Conservation (phyloP, 2,797 vertebrate genomes). For the Thamnophis elegans region DNA sequence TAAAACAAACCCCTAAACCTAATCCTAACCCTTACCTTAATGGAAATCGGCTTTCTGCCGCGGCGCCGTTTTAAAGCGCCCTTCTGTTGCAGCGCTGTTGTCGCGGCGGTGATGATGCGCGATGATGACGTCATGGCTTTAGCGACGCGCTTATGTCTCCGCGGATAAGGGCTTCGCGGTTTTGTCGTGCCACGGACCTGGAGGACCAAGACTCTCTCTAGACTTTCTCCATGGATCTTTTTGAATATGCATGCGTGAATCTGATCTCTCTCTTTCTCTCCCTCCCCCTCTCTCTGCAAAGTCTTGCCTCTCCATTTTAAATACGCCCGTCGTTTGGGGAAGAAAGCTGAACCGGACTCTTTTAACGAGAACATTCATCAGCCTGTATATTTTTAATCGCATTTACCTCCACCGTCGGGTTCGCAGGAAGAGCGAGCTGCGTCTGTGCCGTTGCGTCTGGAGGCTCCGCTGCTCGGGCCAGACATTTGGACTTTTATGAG, state of each 20-base stretch:
- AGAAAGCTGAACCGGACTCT: constrained; percentile 2
- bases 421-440: constrained; percentile 18
- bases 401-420: not conserved
- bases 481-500: constrained; percentile 62
- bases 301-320: not conserved
- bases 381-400: not conserved
- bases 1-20: too few relatives aligned
- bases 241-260: not conserved
- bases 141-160: too few relatives aligned
- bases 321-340: not conserved
- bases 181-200: too few relatives aligned
- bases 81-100: too few relatives aligned
- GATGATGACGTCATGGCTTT: too few relatives aligned
- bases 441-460: constrained; percentile 55
- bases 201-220: not conserved
- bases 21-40: too few relatives aligned
- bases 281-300: not conserved
- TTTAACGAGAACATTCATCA: not conserved
- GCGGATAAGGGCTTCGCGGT: too few relatives aligned
- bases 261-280: too few relatives aligned
- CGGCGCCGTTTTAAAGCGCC: too few relatives aligned
- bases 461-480: constrained; percentile 64
- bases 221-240: not conserved
- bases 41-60: too few relatives aligned
- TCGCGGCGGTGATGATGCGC: too few relatives aligned